These are phyloP conservation scores for Formica aserva DNA, from an alignment of 2,888 invertebrate species.

Conservation along the genomic window DNA sequence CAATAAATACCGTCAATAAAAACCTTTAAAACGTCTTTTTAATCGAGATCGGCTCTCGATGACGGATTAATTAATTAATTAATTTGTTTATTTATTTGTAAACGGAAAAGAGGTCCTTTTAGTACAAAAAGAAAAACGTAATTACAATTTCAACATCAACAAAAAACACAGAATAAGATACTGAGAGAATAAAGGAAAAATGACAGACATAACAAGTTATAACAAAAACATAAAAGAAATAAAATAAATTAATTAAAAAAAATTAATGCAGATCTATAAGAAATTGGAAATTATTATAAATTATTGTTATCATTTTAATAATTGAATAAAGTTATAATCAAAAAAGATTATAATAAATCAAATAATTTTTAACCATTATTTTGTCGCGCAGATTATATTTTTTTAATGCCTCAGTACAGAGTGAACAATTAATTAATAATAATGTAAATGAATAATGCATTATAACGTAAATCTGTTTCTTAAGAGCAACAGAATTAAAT, in stretches of 20 bases:
- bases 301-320: background rate
- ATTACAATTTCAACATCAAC: too few relatives aligned
- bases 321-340: background rate
- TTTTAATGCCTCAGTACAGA: background rate
- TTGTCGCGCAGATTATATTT: background rate
- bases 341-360: background rate
- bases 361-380: background rate
- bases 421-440: slow-evolving; percentile 20
- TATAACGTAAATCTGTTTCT: background rate
- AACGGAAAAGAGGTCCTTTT: too few relatives aligned
- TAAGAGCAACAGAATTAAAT: slow-evolving; percentile 9
- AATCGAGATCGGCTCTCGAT: too few relatives aligned
- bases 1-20: slow-evolving; percentile 19
- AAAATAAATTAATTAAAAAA: too few relatives aligned
- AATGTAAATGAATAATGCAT: background rate
- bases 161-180: too few relatives aligned
- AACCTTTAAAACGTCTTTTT: background rate
- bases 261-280: background rate
- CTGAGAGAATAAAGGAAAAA: too few relatives aligned
- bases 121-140: too few relatives aligned
- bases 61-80: too few relatives aligned
- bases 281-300: background rate
- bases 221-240: too few relatives aligned
- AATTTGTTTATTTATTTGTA: too few relatives aligned
- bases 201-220: too few relatives aligned